Conservation (phyloP, 1,140 invertebrate species). For the Dendrolimus kikuchii region DNA sequence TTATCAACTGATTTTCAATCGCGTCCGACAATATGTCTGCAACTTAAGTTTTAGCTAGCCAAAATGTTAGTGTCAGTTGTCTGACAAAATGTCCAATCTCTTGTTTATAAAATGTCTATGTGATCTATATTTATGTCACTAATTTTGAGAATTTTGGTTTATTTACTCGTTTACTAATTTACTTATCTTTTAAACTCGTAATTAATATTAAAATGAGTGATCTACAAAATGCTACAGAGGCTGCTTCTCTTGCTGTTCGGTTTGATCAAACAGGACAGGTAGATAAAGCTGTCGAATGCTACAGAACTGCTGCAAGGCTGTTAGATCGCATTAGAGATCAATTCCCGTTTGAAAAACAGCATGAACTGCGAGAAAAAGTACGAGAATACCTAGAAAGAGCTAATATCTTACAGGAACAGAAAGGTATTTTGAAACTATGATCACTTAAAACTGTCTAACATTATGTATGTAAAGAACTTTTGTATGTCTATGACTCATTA, state of each 20-base stretch:
- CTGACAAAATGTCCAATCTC: no score
- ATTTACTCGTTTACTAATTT: no score
- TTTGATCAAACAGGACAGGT: constrained; percentile 50
- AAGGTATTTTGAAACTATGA: constrained; percentile 32
- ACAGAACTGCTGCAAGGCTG: constrained; percentile 48
- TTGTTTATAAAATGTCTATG: no score
- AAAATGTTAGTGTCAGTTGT: no score
- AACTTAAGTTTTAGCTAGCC: no score
- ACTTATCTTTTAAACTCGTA: no score
- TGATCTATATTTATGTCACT: no score
- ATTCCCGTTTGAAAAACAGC: constrained; percentile 37
- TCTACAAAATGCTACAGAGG: constrained; percentile 50
- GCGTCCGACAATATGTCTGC: no score
- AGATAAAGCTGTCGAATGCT: constrained; percentile 63
- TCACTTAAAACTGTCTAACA: not conserved
- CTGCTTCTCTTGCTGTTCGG: constrained; percentile 49
- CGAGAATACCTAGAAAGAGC: constrained; percentile 52
- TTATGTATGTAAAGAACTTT: no score
- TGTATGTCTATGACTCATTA: constrained; percentile 13
- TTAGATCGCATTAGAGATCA: constrained; percentile 41
- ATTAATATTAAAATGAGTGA: constrained; percentile 43
- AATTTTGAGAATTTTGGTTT: no score
- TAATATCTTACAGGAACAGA: constrained; percentile 43
- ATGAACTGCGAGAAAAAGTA: constrained; percentile 45
- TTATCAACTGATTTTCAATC: no score